A percentile compares a stretch with the other conserved stretches of the same genome.
These are phyloP conservation scores for Tetramorium parvispinum DNA, from an alignment of 1,140 invertebrate species.

Conservation along the genomic window DNA sequence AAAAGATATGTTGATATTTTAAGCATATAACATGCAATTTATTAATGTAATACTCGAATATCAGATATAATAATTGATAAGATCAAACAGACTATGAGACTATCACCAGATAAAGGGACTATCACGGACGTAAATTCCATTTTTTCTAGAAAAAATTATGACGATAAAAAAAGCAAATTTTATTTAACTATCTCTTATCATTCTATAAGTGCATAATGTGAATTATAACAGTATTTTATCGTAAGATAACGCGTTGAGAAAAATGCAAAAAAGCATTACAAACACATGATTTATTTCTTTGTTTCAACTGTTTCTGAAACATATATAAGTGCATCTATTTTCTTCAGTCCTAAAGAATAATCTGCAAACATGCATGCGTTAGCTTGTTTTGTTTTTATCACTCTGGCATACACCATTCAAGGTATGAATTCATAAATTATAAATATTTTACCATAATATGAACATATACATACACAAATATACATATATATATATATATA, in stretches of 20 bases:
- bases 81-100: no score
- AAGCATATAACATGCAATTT: no score
- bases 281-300: neutral
- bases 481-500: neutral
- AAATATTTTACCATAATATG: neutral
- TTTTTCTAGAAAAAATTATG: neutral
- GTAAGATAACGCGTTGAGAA: neutral
- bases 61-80: no score
- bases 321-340: neutral
- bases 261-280: neutral
- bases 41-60: neutral
- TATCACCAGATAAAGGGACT: neutral
- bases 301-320: neutral
- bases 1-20: no score
- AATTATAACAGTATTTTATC: neutral
- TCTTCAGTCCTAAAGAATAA: neutral
- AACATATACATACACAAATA: neutral
- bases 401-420: neutral
- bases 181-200: neutral
- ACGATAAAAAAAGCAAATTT: neutral
- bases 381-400: neutral
- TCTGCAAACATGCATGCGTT: neutral
- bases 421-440: slow-evolving; percentile 13
- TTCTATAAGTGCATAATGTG: neutral
- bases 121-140: neutral